These are phyloP conservation scores for Prosopocoilus inquinatus DNA, from an alignment of 2,888 invertebrate genomes.

Conservation along the genomic window DNA sequence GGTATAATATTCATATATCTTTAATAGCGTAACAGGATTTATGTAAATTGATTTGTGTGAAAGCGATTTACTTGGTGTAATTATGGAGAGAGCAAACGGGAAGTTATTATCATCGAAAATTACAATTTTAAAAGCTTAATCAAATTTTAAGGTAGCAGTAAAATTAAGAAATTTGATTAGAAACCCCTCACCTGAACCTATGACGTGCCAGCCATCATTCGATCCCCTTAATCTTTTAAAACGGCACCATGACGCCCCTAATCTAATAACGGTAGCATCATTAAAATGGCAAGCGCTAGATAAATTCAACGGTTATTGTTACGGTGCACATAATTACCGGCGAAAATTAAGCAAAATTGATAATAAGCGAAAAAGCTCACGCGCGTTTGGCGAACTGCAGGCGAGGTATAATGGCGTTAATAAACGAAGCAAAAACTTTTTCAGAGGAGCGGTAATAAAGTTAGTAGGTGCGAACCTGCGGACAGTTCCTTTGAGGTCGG, in stretches of 20 bases:
- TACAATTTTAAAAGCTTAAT: slow-evolving; percentile 22
- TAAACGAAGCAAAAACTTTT: slow-evolving; percentile 15
- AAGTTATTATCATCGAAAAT: slow-evolving; percentile 17
- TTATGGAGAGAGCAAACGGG: neutral
- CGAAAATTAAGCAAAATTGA: slow-evolving; percentile 34
- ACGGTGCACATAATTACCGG: slow-evolving; percentile 37
- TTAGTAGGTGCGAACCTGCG: slow-evolving; percentile 30
- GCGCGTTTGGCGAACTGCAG: slow-evolving; percentile 25
- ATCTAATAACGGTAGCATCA: slow-evolving; percentile 31
- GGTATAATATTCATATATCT: no score
- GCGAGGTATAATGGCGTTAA: slow-evolving; percentile 27
- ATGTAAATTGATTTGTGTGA: no score
- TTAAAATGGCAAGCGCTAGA: slow-evolving; percentile 35
- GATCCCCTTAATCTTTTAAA: slow-evolving; percentile 30
- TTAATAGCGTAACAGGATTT: no score
- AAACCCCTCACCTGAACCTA: slow-evolving; percentile 30
- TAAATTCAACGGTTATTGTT: slow-evolving; percentile 42
- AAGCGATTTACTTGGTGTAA: no score
- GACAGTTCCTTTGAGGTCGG: slow-evolving; percentile 35
- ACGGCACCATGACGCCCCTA: slow-evolving; percentile 28
- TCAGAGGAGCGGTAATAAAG: neutral
- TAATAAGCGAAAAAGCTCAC: slow-evolving; percentile 29
- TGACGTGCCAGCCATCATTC: slow-evolving; percentile 16
- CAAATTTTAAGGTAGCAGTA: slow-evolving; percentile 27
- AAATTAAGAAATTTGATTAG: slow-evolving; percentile 32